A percentile compares a stretch with the other conserved stretches of the same genome.
These are phyloP conservation scores for Electrona antarctica DNA, from an alignment of 2,113 vertebrate species.

Conservation along the genomic window DNA sequence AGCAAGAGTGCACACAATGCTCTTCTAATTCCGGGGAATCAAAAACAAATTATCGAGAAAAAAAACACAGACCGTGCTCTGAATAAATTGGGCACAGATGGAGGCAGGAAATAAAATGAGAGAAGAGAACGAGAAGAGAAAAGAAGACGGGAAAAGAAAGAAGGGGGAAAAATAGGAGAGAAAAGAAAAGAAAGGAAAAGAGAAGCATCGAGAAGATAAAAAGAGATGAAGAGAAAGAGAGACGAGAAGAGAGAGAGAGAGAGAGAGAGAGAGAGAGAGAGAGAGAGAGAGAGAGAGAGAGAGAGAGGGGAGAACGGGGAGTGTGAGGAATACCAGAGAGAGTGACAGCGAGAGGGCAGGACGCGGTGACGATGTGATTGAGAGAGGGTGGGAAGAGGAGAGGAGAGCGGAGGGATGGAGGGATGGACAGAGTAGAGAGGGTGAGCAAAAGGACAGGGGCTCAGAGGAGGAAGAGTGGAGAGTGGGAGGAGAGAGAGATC, in stretches of 20 bases:
- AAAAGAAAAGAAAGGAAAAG: not conserved
- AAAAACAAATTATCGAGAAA: constrained; percentile 93
- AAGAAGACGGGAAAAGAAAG: not conserved
- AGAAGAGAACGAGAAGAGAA: constrained; percentile 15
- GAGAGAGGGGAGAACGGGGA: constrained; percentile 23
- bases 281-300: constrained; percentile 33
- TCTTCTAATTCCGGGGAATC: constrained; percentile 96
- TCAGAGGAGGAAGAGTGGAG: constrained; percentile 67
- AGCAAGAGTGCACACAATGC: constrained; percentile 84
- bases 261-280: constrained; percentile 29
- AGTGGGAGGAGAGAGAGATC: constrained; percentile 69
- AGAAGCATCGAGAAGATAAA: not conserved
- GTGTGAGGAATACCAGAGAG: constrained; percentile 37
- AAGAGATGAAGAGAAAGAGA: constrained; percentile 31
- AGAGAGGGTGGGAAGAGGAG: constrained; percentile 37
- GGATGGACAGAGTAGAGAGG: constrained; percentile 39
- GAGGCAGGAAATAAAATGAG: constrained; percentile 77
- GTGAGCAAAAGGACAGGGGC: constrained; percentile 69
- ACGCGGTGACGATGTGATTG: constrained; percentile 52
- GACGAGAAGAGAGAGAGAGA: constrained; percentile 54
- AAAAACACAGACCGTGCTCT: constrained; percentile 80
- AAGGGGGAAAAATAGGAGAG: constrained; percentile 22
- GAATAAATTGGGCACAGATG: constrained; percentile 98
- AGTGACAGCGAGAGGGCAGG: constrained; percentile 55
- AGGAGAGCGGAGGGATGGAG: not conserved